Percentiles rank a stretch among this genome's conserved stretches.
Conservation (phyloP, 2,113 vertebrate species). For the Sander vitreus region DNA sequence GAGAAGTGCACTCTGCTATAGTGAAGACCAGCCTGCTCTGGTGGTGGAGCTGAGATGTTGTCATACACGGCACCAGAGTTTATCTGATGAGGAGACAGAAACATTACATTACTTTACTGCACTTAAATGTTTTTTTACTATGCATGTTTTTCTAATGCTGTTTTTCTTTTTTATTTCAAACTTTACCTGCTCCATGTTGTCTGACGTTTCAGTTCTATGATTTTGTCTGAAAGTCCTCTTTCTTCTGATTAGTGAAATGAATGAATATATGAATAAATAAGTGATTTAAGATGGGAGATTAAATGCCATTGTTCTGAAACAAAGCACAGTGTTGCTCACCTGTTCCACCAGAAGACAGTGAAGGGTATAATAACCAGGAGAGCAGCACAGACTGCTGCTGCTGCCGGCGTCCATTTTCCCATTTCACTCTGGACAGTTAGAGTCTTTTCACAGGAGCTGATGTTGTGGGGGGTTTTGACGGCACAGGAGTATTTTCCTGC, state of each 20-base stretch:
- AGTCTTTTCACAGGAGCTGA: not conserved
- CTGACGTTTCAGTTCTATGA: not conserved
- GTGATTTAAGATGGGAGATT: not conserved
- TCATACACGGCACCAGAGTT: too few relatives aligned
- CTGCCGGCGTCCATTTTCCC: not conserved
- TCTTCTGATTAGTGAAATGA: not conserved
- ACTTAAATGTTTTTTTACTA: too few relatives aligned
- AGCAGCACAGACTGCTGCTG: not conserved
- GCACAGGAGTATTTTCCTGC: slow-evolving; percentile 15
- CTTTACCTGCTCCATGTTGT: slow-evolving; percentile 13
- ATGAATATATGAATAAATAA: not conserved
- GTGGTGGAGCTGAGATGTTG: too few relatives aligned
- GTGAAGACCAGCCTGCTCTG: too few relatives aligned
- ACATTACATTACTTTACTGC: too few relatives aligned
- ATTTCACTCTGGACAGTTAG: not conserved
- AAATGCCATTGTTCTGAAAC: not conserved
- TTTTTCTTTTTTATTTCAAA: not conserved
- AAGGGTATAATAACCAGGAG: not conserved
- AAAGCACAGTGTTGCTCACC: not conserved
- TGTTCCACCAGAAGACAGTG: not conserved
- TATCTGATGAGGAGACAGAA: too few relatives aligned
- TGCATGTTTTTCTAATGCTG: not conserved
- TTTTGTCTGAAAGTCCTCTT: not conserved
- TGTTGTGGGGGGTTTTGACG: not conserved
- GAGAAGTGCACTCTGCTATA: too few relatives aligned